These are phyloP conservation scores for Psittacus erithacus DNA, from an alignment of 2,113 vertebrate species.

Conservation along the genomic window DNA sequence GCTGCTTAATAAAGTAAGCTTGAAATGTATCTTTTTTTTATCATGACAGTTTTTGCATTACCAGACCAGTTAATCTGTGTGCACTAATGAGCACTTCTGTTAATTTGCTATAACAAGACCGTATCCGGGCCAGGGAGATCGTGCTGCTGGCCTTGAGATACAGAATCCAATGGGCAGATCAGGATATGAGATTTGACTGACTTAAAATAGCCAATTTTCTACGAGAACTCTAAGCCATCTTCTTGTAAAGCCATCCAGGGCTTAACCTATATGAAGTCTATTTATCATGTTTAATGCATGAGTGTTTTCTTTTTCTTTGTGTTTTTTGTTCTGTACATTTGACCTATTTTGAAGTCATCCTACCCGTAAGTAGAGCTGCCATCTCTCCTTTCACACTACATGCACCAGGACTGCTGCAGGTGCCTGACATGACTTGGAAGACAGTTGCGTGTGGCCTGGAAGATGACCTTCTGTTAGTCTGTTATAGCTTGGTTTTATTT, in stretches of 20 bases:
- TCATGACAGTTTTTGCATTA: conserved; percentile 70
- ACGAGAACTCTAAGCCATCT: conserved; percentile 76
- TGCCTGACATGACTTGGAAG: conserved; percentile 40
- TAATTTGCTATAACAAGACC: conserved; percentile 63
- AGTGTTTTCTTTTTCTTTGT: conserved; percentile 47
- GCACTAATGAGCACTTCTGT: conserved; percentile 77
- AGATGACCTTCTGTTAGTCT: conserved; percentile 63
- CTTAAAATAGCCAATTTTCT: conserved; percentile 43
- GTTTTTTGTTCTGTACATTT: conserved; percentile 65
- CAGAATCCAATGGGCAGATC: background rate
- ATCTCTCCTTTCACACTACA: background rate
- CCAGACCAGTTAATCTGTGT: conserved; percentile 72
- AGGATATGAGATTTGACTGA: conserved; percentile 27
- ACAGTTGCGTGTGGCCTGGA: conserved; percentile 62
- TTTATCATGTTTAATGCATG: conserved; percentile 83
- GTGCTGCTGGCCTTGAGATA: background rate
- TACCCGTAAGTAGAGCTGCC: conserved; percentile 23
- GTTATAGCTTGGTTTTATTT: conserved; percentile 52
- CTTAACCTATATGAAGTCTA: conserved; percentile 76
- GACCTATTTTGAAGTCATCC: conserved; percentile 56
- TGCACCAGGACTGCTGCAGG: conserved; percentile 36
- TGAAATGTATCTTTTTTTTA: conserved; percentile 75
- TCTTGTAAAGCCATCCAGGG: conserved; percentile 68
- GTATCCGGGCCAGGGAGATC: background rate
- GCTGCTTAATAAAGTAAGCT: conserved; percentile 86